A percentile compares a stretch with the other conserved stretches of the same genome.
Conservation (phyloP, 1,140 invertebrate species). For the Apolygus lucorum region DNA sequence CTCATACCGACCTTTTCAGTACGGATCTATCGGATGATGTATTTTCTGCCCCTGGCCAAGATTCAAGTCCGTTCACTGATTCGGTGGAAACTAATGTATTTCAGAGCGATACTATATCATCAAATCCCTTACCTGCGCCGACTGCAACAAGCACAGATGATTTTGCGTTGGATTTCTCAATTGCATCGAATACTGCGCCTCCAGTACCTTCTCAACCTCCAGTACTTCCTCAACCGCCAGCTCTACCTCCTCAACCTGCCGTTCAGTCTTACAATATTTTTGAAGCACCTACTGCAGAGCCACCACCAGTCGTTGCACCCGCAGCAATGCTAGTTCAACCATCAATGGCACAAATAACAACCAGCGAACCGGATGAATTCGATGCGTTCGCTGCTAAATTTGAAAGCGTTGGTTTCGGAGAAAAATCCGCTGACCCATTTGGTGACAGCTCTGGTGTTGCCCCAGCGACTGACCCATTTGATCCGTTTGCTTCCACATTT, state of each 20-base stretch:
- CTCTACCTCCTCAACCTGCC: background rate
- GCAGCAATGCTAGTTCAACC: background rate
- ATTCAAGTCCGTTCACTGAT: background rate
- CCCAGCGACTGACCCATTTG: constrained; percentile 36
- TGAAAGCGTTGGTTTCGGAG: constrained; percentile 48
- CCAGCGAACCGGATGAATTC: constrained; percentile 50
- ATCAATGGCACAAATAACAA: constrained; percentile 38
- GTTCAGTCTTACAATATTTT: constrained; percentile 20
- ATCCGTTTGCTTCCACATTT: constrained; percentile 37
- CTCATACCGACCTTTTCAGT: background rate
- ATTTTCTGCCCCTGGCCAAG: background rate
- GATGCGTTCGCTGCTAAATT: constrained; percentile 83
- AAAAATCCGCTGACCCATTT: constrained; percentile 44
- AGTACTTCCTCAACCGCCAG: background rate
- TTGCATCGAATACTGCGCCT: background rate
- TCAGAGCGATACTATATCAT: background rate
- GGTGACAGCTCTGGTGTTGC: constrained; percentile 31
- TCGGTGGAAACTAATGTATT: background rate
- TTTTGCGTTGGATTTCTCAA: background rate
- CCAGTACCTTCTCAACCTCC: background rate
- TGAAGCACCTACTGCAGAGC: constrained; percentile 9
- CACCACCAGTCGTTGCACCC: background rate
- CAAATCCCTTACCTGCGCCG: background rate
- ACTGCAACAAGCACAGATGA: background rate
- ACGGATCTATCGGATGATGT: constrained; percentile 10